Evolutionary conservation across 2,797 vertebrate genomes (phyloP), one percentile per base, ranked within the genome.

Genomic region (Crypturellus tataupa): DNA sequence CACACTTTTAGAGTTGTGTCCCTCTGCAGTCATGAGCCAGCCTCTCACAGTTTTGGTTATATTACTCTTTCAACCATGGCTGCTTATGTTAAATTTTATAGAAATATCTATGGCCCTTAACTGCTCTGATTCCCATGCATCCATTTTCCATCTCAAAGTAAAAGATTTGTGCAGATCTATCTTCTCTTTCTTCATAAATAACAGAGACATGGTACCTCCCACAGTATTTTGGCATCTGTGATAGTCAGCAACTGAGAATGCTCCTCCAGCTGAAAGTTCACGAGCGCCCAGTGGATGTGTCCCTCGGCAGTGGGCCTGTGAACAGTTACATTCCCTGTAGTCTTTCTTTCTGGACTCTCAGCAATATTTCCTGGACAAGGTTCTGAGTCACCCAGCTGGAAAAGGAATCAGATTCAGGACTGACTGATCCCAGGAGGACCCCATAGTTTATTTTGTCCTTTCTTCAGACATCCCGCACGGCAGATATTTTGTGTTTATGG

Each of bases 401-500:
- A 85, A 75, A 85, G 13, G 14, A 80, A 10, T 33, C 47, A 47
- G 7, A 6, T 40, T 92, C 53, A 60, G 47, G 42, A 37, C 1
- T 59, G 12, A 72, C 35, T 33, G 8, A 55, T 64, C 68, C 14
- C 71, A 73, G 25, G 42, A 87, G 31, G 11, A 70, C 15, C 3
- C 16, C 47, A 5, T 14, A 51, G 20, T 75, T 92, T 82, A 89
- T 83, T 90, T 33, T 58, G 1, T 47, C 29, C 65, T 90, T 82
- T 55, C 29, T 80, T 92, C 5, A 14, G 68, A 49, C 24, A 68
- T 93, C 12, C 25, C 20, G 24, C 6, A 12, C 15, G 17, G 56
- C 39, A 25, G 49, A 39, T 89, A 68, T 78, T 92, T 85, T 80
- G 37, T 89, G 58, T 76, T 94, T 68, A 46, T 65, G 44, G 65